Conservation (phyloP, 1,140 invertebrate genomes). For the Drosophila parabipectinata region DNA sequence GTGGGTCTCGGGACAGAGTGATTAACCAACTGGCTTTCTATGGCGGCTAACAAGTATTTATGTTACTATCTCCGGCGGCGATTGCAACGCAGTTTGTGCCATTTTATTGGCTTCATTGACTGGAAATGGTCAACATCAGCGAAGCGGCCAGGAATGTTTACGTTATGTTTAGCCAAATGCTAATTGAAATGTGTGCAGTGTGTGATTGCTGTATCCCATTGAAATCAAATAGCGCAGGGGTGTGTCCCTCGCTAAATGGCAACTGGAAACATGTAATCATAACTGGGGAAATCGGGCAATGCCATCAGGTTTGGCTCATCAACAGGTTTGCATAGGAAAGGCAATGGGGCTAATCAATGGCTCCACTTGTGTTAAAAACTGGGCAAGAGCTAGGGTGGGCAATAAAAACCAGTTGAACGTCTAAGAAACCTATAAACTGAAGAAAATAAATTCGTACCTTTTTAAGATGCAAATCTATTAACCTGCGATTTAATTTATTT, state of each 20-base stretch:
- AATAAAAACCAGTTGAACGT: conserved; percentile 25
- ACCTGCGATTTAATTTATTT: no score
- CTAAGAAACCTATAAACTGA: neutral
- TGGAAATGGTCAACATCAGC: conserved; percentile 43
- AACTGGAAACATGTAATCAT: conserved; percentile 36
- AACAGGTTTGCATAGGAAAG: conserved; percentile 37
- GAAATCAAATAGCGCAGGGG: conserved; percentile 20
- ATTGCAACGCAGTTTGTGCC: conserved; percentile 22
- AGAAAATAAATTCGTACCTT: neutral
- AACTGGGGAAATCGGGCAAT: conserved; percentile 39
- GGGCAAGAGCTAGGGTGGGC: conserved; percentile 18
- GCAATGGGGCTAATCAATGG: conserved; percentile 43
- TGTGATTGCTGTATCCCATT: conserved; percentile 21
- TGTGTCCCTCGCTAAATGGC: conserved; percentile 40
- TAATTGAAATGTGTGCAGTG: conserved; percentile 59
- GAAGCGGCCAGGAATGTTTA: conserved; percentile 42
- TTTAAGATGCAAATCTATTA: no score
- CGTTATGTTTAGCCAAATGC: conserved; percentile 58
- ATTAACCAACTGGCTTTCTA: conserved; percentile 31
- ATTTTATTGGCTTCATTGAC: conserved; percentile 56
- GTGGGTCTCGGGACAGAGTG: conserved; percentile 21
- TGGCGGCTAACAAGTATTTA: conserved; percentile 76
- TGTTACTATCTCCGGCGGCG: conserved; percentile 40
- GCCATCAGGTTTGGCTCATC: conserved; percentile 31
- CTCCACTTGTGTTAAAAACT: conserved; percentile 13